Conservation (phyloP, 2,113 vertebrate genomes). For the Tonatia bakeri region DNA sequence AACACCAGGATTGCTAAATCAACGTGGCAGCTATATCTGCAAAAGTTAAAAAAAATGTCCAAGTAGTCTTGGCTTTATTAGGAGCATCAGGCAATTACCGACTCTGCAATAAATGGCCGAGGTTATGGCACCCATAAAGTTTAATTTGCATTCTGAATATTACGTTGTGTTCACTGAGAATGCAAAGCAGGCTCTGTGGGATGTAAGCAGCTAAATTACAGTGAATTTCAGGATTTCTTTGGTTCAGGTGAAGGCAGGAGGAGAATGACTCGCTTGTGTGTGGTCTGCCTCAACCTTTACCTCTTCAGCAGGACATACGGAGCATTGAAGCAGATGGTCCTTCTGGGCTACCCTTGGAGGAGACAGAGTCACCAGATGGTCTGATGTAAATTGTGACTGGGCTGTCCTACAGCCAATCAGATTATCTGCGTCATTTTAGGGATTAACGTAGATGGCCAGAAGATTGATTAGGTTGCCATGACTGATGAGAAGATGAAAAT, state of each 20-base stretch:
- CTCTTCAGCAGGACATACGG: neutral
- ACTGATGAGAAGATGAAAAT: constrained; percentile 35
- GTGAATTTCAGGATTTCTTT: constrained; percentile 41
- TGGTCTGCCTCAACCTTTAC: neutral
- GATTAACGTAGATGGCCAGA: constrained; percentile 34
- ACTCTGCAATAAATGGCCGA: constrained; percentile 66
- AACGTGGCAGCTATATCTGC: constrained; percentile 31
- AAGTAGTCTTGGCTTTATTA: constrained; percentile 53
- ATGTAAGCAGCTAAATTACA: constrained; percentile 13
- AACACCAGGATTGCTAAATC: constrained; percentile 43
- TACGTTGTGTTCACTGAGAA: constrained; percentile 47
- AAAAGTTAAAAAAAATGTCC: constrained; percentile 10
- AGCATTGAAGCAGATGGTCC: constrained; percentile 53
- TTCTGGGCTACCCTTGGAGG: constrained; percentile 51
- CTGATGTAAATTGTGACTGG: constrained; percentile 45
- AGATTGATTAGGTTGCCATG: constrained; percentile 51
- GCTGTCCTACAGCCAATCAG: neutral
- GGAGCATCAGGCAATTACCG: constrained; percentile 56
- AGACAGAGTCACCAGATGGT: constrained; percentile 55
- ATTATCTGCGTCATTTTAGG: constrained; percentile 55
- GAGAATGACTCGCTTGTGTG: neutral
- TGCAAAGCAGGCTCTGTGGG: constrained; percentile 50
- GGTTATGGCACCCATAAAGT: constrained; percentile 70
- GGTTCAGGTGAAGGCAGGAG: neutral
- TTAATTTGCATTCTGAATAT: constrained; percentile 74